These are phyloP conservation scores for Caenorhabditis sp. DNA, from an alignment of 2,888 invertebrate species.

Conservation along the genomic window DNA sequence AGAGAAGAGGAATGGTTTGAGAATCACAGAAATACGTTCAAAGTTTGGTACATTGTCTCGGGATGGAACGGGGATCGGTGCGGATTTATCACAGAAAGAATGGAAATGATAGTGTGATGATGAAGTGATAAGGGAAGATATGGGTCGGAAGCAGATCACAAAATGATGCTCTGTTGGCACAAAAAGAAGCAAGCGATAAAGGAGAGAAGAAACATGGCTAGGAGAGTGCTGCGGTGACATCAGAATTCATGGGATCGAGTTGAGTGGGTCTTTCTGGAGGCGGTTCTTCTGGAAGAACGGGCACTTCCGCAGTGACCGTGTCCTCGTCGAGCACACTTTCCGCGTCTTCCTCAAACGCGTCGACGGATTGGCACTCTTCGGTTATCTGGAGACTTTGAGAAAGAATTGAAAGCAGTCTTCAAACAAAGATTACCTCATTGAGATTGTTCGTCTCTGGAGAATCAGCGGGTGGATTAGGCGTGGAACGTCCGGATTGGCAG, in stretches of 20 bases:
- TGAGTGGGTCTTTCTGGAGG: constrained; percentile 19
- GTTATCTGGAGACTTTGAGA: constrained; percentile 40
- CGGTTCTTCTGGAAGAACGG: neutral
- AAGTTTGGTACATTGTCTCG: constrained; percentile 26
- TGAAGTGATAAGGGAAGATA: constrained; percentile 8
- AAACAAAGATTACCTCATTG: constrained; percentile 9
- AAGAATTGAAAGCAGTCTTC: neutral
- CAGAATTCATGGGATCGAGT: constrained; percentile 13
- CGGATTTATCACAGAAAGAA: constrained; percentile 30
- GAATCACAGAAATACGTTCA: neutral
- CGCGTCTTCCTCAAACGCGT: constrained; percentile 15
- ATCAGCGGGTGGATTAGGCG: constrained; percentile 26
- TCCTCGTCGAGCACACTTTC: constrained; percentile 54
- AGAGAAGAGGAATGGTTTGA: neutral
- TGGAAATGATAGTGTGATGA: constrained; percentile 11
- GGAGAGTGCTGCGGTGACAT: neutral
- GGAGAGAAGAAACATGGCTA: constrained; percentile 2
- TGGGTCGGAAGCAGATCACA: constrained; percentile 3
- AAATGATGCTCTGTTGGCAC: constrained; percentile 8
- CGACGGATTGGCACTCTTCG: constrained; percentile 8
- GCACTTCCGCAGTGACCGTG: constrained; percentile 35
- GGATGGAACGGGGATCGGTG: constrained; percentile 2
- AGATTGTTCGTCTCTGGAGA: constrained; percentile 5
- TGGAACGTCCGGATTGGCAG: constrained; percentile 48
- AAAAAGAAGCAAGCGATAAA: neutral